Evolutionary conservation across 2,113 vertebrate genomes (phyloP), one percentile per base, ranked within the genome.

Genomic region (Morone chrysops): DNA sequence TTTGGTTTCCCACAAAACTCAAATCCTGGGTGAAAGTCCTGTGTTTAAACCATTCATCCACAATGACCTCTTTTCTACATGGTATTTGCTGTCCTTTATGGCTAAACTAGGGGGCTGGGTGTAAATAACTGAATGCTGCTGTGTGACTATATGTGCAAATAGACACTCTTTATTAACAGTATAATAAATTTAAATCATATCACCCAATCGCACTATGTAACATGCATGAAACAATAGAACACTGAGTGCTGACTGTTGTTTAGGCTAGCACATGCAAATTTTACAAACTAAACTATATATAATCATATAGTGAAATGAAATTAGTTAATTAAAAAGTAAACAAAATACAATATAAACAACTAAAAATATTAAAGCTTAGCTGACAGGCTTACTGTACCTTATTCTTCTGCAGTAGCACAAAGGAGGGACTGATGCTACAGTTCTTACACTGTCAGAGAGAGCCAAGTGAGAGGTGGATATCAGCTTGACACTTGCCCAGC

Each of bases 341-440:
- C 1, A 54, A 43, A 57, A 13, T 14, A 68, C 11, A 48, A 41
- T 4, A 20, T 0, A 60, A 71, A 13, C 0, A 8, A 20, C n/a
- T 12, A 75, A n/a, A 70, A 56, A 45, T 2, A 4, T 11, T 3
- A 51, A 25, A 25, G 25, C 25, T 2, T 14, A 75, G n/a, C 10
- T 65, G 38, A 54, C 36, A 70, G 31, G 0, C 76, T 80, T 73
- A 90, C 77, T 53, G 7, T 85, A 36, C 38, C 11, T 75, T 2
- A 14, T 45, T 60, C n/a, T 60, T 61, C 45, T 25, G 40, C 48
- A 75, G 76, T 61, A 65, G 70, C 38, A 36, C 31, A 31, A 31
- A 31, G 48, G 6, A 62, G 17, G 9, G 38, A 50, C 31, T 41
- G 84, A 71, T 51, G 59, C 40, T 66, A 16, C 41, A 3, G 20